A percentile compares a stretch with the other conserved stretches of the same genome.
Conservation (phyloP, 2,113 vertebrate genomes). For the Narcine bancroftii region DNA sequence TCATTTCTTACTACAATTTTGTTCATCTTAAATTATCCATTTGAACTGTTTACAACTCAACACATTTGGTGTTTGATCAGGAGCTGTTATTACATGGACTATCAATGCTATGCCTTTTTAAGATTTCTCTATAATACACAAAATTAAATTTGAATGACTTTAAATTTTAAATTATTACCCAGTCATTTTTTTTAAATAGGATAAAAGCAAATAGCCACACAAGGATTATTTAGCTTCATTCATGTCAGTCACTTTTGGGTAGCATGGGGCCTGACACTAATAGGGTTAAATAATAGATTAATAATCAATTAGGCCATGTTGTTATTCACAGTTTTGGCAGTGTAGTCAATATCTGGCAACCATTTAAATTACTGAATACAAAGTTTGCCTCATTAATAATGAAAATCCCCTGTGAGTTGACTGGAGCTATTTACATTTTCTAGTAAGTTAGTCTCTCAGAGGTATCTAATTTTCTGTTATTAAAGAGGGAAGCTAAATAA, state of each 20-base stretch:
- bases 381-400: constrained; percentile 34
- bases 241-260: background rate
- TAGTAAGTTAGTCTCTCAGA: constrained; percentile 7
- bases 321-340: constrained; percentile 34
- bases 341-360: constrained; percentile 35
- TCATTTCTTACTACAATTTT: background rate
- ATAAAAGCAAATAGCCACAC: background rate
- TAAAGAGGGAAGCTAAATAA: constrained; percentile 30
- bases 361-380: constrained; percentile 27
- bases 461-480: background rate
- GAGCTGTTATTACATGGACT: background rate
- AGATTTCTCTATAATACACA: background rate
- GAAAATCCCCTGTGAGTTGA: background rate
- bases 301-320: constrained; percentile 34
- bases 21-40: background rate
- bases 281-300: constrained; percentile 37
- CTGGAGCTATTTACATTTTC: constrained; percentile 20
- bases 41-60: background rate
- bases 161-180: constrained; percentile 4
- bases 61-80: background rate
- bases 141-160: background rate
- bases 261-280: background rate
- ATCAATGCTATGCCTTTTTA: background rate
- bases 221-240: constrained; percentile 19
- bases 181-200: background rate